These are phyloP conservation scores for Hydropsyche tenuis DNA, from an alignment of 1,140 invertebrate genomes.

Conservation along the genomic window DNA sequence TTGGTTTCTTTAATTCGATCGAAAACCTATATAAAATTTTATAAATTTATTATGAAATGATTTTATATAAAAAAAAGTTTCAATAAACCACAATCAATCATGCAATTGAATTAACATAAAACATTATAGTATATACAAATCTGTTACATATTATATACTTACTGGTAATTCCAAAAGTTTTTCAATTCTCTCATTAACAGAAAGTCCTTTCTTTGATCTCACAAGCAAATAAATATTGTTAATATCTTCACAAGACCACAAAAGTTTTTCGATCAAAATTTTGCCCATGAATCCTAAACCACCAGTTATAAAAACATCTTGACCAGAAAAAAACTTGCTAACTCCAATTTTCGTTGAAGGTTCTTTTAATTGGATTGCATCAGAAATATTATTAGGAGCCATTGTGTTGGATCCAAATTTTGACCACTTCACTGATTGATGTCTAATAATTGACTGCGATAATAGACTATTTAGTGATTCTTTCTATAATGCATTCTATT, in stretches of 20 bases:
- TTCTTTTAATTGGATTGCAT: not conserved
- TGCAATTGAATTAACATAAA: not conserved
- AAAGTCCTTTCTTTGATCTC: conserved; percentile 66
- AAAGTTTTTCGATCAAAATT: conserved; percentile 71
- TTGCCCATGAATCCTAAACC: conserved; percentile 88
- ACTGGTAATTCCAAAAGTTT: conserved; percentile 46
- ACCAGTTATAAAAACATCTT: conserved; percentile 79
- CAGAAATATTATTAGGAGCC: not conserved
- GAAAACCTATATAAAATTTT: conserved; percentile 36
- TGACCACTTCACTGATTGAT: not conserved
- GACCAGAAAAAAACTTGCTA: conserved; percentile 72
- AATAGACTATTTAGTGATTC: not conserved
- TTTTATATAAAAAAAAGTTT: not conserved
- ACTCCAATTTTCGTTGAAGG: conserved; percentile 57
- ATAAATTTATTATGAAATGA: not conserved
- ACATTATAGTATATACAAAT: not conserved
- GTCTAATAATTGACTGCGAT: not conserved
- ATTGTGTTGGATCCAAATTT: not conserved
- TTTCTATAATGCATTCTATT: not conserved
- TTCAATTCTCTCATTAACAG: conserved; percentile 57
- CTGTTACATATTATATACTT: not conserved
- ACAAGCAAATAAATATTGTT: conserved; percentile 69
- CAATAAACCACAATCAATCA: not conserved
- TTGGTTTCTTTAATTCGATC: conserved; percentile 60
- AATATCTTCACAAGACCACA: conserved; percentile 68